A percentile compares a stretch with the other conserved stretches of the same genome.
These are phyloP conservation scores for Nematopogon swammerdamellus DNA, from an alignment of 2,888 invertebrate species.

Conservation along the genomic window DNA sequence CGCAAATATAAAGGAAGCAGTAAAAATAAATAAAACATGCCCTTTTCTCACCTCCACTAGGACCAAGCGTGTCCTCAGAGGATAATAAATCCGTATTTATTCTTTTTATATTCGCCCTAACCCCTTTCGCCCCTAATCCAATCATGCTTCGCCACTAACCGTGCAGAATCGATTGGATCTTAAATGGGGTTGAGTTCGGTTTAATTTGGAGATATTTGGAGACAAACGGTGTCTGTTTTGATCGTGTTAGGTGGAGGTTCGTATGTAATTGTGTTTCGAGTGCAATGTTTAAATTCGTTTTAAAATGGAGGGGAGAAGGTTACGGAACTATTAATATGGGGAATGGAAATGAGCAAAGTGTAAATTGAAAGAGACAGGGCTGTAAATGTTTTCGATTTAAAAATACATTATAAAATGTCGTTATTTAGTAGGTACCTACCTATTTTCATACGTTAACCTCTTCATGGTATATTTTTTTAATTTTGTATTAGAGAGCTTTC, in stretches of 20 bases:
- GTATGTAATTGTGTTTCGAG: neutral
- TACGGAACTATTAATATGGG: too few relatives aligned
- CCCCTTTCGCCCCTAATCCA: constrained; percentile 40
- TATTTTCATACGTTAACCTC: too few relatives aligned
- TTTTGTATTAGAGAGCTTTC: too few relatives aligned
- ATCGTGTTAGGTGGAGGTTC: neutral
- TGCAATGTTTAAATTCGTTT: neutral
- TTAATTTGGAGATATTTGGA: neutral
- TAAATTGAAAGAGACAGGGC: too few relatives aligned
- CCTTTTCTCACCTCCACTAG: constrained; percentile 36
- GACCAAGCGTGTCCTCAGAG: constrained; percentile 41
- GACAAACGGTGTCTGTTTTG: neutral
- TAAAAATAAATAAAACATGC: constrained; percentile 45
- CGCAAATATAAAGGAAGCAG: constrained; percentile 29
- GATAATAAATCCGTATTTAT: constrained; percentile 56
- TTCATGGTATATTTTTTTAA: too few relatives aligned
- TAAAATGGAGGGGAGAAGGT: neutral
- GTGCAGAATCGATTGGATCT: constrained; percentile 33
- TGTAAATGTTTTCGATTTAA: too few relatives aligned
- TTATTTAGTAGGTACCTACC: too few relatives aligned
- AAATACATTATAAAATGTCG: too few relatives aligned
- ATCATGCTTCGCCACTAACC: constrained; percentile 32
- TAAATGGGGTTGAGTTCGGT: neutral
- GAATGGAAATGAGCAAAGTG: too few relatives aligned
- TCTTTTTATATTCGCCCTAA: constrained; percentile 40